phyloP scores from a whole-genome alignment of 2,888 invertebrate genomes.

The Sphaerophoria taeniata region DNA sequence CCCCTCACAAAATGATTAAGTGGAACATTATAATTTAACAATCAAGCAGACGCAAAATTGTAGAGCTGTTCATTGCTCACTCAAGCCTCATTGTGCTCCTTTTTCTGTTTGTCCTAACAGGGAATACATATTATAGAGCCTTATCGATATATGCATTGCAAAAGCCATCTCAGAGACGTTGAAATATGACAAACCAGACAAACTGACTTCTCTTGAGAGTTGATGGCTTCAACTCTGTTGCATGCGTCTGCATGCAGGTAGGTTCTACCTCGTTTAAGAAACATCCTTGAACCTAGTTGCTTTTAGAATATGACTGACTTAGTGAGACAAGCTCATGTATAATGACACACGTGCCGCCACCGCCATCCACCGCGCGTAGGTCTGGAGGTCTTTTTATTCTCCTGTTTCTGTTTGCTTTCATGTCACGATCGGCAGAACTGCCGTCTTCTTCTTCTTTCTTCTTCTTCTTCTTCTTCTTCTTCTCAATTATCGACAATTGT shows the following conservation, averaged over 20 bases:
- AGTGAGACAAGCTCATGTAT: slow-evolving; percentile 7
- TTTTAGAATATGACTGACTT: not conserved
- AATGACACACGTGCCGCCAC: slow-evolving; percentile 53
- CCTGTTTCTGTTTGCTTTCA: not conserved
- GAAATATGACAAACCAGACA: slow-evolving; percentile 33
- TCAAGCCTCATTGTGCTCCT: too few species aligned
- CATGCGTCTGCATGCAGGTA: not conserved
- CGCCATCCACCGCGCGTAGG: too few species aligned
- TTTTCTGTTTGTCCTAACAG: slow-evolving; percentile 20
- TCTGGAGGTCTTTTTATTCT: slow-evolving; percentile 54
- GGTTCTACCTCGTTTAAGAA: slow-evolving; percentile 1
- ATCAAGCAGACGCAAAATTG: not conserved
- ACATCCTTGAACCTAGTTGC: slow-evolving; percentile 52
- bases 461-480: too few species aligned
- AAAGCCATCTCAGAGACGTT: slow-evolving; percentile 38
- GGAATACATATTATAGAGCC: slow-evolving; percentile 44
- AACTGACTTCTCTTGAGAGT: slow-evolving; percentile 27
- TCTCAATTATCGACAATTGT: too few species aligned
- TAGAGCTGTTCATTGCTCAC: slow-evolving; percentile 18
- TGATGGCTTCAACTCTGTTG: slow-evolving; percentile 9
- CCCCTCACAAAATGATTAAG: slow-evolving; percentile 53
- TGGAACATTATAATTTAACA: slow-evolving; percentile 58
- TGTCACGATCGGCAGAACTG: not conserved
- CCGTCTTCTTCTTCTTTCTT: too few species aligned
- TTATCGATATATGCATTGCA: slow-evolving; percentile 63